phyloP scores from a whole-genome alignment of 2,888 invertebrate genomes.

The Tenthredo notha region DNA sequence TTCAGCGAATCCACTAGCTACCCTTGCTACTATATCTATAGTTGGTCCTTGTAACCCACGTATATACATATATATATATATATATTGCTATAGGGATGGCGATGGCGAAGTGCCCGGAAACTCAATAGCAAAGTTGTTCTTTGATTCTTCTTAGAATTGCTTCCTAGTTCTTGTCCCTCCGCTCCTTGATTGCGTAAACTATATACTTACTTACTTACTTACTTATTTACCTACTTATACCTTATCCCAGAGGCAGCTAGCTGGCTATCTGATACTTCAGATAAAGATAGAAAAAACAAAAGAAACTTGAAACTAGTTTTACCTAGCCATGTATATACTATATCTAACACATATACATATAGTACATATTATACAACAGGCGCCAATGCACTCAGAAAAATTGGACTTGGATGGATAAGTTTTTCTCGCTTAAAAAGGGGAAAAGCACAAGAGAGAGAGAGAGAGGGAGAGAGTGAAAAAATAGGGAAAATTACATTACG shows the following conservation, averaged over 20 bases:
- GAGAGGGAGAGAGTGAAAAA: not conserved
- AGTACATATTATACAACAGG: not conserved
- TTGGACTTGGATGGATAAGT: conserved; percentile 16
- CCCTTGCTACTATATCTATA: not conserved
- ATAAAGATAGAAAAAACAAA: not conserved
- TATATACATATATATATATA: not conserved
- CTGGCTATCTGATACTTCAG: not conserved
- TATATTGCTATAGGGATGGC: not conserved
- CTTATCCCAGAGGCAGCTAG: not conserved
- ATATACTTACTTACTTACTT: conserved; percentile 5
- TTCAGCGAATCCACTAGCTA: conserved; percentile 41
- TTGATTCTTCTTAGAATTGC: conserved; percentile 42
- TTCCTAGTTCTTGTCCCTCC: conserved; percentile 11
- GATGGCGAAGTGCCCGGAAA: conserved; percentile 31
- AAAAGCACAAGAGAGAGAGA: no score
- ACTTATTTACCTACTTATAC: not conserved
- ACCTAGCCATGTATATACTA: not conserved
- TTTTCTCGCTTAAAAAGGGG: not conserved
- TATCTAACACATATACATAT: not conserved
- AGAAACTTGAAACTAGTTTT: not conserved
- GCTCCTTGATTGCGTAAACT: conserved; percentile 36
- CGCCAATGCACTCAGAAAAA: conserved; percentile 36
- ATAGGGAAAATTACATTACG: not conserved
- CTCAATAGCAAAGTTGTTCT: conserved; percentile 46
- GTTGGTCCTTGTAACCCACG: not conserved